These are phyloP conservation scores for Harpegnathos saltator DNA, from an alignment of 1,140 invertebrate genomes.

Conservation along the genomic window DNA sequence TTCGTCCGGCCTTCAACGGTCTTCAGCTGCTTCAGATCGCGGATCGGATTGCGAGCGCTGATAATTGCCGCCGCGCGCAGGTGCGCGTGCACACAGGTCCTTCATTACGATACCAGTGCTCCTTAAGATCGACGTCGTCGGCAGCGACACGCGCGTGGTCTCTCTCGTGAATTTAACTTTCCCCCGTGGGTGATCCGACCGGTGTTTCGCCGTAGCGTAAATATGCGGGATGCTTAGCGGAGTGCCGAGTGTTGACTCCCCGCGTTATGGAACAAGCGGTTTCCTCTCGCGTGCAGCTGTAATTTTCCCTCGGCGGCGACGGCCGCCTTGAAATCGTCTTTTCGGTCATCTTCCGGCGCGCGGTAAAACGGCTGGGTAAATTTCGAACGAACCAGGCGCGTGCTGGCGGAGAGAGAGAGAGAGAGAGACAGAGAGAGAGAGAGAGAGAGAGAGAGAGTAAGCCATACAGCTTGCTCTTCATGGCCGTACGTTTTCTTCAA, in stretches of 20 bases:
- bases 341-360: too few relatives aligned
- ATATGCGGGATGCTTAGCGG: neutral
- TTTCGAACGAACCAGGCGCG: too few relatives aligned
- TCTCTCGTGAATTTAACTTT: constrained; percentile 48
- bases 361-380: neutral
- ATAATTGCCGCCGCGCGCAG: constrained; percentile 50
- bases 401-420: too few relatives aligned
- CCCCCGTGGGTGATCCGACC: neutral
- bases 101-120: constrained; percentile 42
- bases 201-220: neutral
- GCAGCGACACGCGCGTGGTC: neutral
- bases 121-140: constrained; percentile 9
- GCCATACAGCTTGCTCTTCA: too few relatives aligned
- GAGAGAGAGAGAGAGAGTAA: too few relatives aligned
- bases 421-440: too few relatives aligned
- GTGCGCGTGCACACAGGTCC: constrained; percentile 22
- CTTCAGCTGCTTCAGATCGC: constrained; percentile 40
- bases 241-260: neutral
- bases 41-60: neutral
- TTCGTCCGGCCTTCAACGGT: constrained; percentile 33
- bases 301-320: neutral
- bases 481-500: too few relatives aligned
- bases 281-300: neutral
- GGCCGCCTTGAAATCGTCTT: too few relatives aligned
- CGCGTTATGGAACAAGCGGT: too few relatives aligned